Conservation (phyloP, 2,797 vertebrate genomes). For the Menidia menidia region DNA sequence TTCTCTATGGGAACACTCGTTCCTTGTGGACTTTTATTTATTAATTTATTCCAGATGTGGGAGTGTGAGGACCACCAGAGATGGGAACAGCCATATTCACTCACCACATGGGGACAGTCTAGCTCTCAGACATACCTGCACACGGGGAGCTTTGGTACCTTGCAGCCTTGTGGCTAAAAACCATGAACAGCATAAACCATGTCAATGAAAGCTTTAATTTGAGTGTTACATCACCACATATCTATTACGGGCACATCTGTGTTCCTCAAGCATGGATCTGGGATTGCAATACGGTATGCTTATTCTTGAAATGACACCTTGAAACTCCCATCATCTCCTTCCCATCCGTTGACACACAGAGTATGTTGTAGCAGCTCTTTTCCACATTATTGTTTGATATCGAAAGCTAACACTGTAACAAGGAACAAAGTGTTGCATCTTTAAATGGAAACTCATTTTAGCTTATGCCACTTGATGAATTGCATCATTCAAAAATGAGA, state of each 20-base stretch:
- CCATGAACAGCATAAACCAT: conserved; percentile 58
- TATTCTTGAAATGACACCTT: conserved; percentile 66
- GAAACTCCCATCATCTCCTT: conserved; percentile 68
- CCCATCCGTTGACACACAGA: conserved; percentile 53
- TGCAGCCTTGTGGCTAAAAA: conserved; percentile 64
- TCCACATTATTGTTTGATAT: conserved; percentile 54
- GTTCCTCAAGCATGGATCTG: conserved; percentile 79
- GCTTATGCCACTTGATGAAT: conserved; percentile 61
- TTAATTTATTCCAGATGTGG: conserved; percentile 29
- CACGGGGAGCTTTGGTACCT: conserved; percentile 65
- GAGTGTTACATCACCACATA: conserved; percentile 70
- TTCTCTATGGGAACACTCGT: conserved; percentile 65
- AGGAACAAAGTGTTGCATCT: conserved; percentile 59
- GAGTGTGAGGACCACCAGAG: conserved; percentile 56
- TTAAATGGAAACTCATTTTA: conserved; percentile 61
- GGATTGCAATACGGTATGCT: conserved; percentile 75
- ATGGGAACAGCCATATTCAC: conserved; percentile 76
- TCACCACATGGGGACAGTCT: conserved; percentile 62
- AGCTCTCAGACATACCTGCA: conserved; percentile 63
- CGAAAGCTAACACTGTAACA: conserved; percentile 50
- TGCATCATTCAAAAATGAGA: conserved; percentile 55
- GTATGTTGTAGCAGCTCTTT: conserved; percentile 75
- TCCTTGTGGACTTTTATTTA: conserved; percentile 42
- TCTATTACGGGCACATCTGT: conserved; percentile 61
- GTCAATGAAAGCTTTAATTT: conserved; percentile 81